Evolutionary conservation across 2,797 vertebrate genomes (phyloP), one percentile per base, ranked within the genome.

Genomic region (Lates japonicus): DNA sequence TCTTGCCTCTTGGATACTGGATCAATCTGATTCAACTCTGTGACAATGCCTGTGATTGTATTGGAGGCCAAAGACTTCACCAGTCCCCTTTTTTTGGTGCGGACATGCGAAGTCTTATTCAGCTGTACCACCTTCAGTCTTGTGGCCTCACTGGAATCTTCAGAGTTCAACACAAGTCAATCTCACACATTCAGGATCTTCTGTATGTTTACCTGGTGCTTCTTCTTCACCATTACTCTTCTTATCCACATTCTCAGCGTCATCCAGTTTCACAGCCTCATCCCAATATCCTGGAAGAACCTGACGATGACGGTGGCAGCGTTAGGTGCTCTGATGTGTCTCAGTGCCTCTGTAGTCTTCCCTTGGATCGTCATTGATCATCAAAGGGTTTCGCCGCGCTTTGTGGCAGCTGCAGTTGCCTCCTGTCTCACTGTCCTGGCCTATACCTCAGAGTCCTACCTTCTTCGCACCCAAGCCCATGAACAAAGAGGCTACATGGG

Each of bases 231-330:
- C 63, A 66, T 95, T 1, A 94, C 94, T 3, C 87, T 95, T 65
- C 84, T 96, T 13, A 92, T 96, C 76, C 90, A 95, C 62, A 70
- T 93, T 33, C 86, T 96, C 70, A 93, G 90, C 85, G 74, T 93
- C 86, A 88, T 95, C 73, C 95, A 96, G 86, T 94, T 96, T 60
- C 95, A 96, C 91, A 96, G 89, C 86, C 93, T 96, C 63, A 73
- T 96, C 62, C 94, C 94, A 3, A 37, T 96, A 37, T 96, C 96
- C 66, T 96, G 96, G 96, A 96, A 96, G 88, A 96, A 96, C 91
- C 85, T 96, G 71, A 95, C 92, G 0, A 65, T 93, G 80, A 94
- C 92, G 0, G 91, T 91, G 59, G 92, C 95, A 0, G 84, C 81
- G 2, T 70, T 95, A 10, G 95, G 92, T 0, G 39, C 90, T 0